Conservation (phyloP, 2,888 invertebrate species). For the Hoplodrina ambigua region DNA sequence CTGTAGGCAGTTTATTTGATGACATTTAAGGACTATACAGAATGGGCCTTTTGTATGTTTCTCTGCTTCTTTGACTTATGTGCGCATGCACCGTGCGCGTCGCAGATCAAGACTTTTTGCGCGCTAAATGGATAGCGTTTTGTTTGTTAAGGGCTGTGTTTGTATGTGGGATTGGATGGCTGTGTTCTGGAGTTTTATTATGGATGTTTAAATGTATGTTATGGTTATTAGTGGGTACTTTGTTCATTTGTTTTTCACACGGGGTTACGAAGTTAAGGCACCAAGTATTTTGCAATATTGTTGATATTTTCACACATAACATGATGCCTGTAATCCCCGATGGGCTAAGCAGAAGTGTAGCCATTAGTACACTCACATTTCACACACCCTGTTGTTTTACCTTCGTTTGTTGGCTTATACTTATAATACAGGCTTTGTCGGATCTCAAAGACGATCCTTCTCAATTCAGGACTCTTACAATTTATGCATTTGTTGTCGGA, state of each 20-base stretch:
- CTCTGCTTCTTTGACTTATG: neutral
- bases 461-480: too few species aligned
- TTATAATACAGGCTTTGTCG: too few species aligned
- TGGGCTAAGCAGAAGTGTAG: too few species aligned
- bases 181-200: conserved; percentile 8
- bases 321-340: too few species aligned
- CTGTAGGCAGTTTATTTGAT: neutral
- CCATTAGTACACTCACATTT: too few species aligned
- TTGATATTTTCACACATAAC: neutral
- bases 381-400: too few species aligned
- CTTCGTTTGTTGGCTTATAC: too few species aligned
- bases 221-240: neutral
- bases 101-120: conserved; percentile 50
- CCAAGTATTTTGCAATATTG: neutral
- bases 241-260: neutral
- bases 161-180: conserved; percentile 37
- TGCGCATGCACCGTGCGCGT: conserved; percentile 19
- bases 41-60: conserved; percentile 11
- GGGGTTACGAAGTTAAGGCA: neutral
- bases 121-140: conserved; percentile 53
- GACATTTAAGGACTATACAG: neutral
- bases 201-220: conserved; percentile 13
- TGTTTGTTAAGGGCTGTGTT: conserved; percentile 49
- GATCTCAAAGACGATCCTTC: too few species aligned
- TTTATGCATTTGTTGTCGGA: too few species aligned